These are phyloP conservation scores for Enteromius treurensis DNA, from an alignment of 2,797 vertebrate species.

Conservation along the genomic window DNA sequence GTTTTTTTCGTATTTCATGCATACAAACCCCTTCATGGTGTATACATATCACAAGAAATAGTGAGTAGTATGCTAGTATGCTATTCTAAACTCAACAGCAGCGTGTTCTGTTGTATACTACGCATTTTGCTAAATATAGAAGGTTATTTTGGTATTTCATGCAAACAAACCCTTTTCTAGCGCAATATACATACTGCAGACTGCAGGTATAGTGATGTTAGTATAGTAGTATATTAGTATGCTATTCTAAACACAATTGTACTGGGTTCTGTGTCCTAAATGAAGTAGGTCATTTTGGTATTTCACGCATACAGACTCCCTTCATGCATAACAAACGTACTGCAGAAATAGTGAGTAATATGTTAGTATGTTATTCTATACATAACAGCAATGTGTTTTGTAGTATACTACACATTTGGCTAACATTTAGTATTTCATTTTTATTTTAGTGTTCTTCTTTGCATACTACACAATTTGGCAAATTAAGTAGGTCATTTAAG, in stretches of 20 bases:
- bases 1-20: background rate
- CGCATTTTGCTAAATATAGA: background rate
- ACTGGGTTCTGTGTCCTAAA: too few relatives aligned
- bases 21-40: background rate
- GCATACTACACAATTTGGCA: background rate
- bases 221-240: background rate
- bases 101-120: background rate
- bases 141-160: background rate
- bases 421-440: background rate
- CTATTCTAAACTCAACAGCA: too few relatives aligned
- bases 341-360: background rate
- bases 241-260: background rate
- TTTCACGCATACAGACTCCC: background rate
- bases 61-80: background rate
- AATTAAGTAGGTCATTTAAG: constrained; percentile 3
- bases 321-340: background rate
- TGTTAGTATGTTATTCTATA: background rate
- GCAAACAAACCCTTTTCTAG: background rate
- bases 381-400: background rate
- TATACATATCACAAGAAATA: background rate
- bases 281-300: too few relatives aligned
- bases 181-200: background rate
- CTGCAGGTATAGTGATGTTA: background rate
- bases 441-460: background rate
- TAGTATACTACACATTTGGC: background rate